Conservation (phyloP, 2,888 invertebrate genomes). For the Holacanthella duospinosa region DNA sequence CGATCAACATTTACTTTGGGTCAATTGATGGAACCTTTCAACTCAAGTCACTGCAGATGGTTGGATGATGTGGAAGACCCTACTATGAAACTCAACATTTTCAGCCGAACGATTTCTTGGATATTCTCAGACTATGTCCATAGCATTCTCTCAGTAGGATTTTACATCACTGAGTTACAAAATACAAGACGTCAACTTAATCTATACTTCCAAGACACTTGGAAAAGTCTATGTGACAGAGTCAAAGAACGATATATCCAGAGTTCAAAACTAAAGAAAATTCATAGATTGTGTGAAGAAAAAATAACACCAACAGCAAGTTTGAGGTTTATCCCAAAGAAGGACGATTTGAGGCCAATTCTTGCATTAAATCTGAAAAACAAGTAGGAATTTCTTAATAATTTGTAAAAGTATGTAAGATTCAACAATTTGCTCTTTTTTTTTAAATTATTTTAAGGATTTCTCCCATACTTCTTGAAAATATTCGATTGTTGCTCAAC, state of each 20-base stretch:
- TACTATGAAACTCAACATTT: background rate
- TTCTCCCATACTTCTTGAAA: background rate
- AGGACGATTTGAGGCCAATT: slow-evolving; percentile 2
- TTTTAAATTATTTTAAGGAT: background rate
- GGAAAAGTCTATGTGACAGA: slow-evolving; percentile 22
- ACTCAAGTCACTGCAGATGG: slow-evolving; percentile 15
- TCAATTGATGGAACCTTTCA: slow-evolving; percentile 18
- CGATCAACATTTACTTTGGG: slow-evolving; percentile 20
- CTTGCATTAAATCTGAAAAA: background rate
- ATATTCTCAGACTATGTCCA: slow-evolving; percentile 19
- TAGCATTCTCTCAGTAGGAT: slow-evolving; percentile 17
- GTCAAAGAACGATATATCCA: slow-evolving; percentile 11
- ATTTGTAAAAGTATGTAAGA: no score
- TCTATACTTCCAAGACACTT: slow-evolving; percentile 25
- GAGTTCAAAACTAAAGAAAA: slow-evolving; percentile 4
- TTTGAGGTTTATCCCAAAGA: slow-evolving; percentile 23
- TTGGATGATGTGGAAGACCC: background rate
- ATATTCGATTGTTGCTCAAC: slow-evolving; percentile 10
- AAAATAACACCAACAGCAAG: background rate
- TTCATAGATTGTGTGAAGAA: background rate
- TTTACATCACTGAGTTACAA: slow-evolving; percentile 28
- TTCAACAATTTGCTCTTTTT: background rate
- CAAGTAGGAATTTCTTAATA: slow-evolving; percentile 9
- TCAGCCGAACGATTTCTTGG: slow-evolving; percentile 22
- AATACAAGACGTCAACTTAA: slow-evolving; percentile 13